Evolutionary conservation across 2,888 invertebrate species (phyloP).

Genomic region (Aphodius sticticus): DNA sequence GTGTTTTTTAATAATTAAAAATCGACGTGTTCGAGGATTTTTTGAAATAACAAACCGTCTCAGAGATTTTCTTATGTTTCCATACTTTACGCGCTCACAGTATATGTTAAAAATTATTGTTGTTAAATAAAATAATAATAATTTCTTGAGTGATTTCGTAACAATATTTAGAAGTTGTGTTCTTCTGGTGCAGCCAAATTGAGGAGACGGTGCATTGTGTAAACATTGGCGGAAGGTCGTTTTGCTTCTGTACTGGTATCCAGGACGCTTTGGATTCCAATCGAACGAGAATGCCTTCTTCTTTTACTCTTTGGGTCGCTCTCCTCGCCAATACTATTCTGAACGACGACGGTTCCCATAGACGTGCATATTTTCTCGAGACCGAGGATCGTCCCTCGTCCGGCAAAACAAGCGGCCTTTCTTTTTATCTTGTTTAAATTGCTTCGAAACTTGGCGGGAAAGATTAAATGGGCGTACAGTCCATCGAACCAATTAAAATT

Average conservation of each 20-base stretch:
- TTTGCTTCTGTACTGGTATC: neutral
- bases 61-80: too few species aligned
- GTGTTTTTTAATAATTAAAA: too few species aligned
- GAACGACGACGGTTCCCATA: neutral
- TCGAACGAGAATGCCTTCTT: neutral
- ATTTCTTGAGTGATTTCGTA: too few species aligned
- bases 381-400: neutral
- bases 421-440: neutral
- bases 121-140: too few species aligned
- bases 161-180: neutral
- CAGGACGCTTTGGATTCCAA: slow-evolving; percentile 4
- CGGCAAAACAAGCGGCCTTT: neutral
- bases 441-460: neutral
- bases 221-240: neutral
- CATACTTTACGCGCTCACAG: too few species aligned
- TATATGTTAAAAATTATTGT: too few species aligned
- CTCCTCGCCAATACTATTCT: neutral
- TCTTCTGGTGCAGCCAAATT: neutral
- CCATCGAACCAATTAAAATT: slow-evolving; percentile 4
- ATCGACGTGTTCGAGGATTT: too few species aligned
- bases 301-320: neutral
- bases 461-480: slow-evolving; percentile 4
- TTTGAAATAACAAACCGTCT: too few species aligned
- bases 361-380: slow-evolving; percentile 4
- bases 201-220: neutral